Evolutionary conservation across 2,888 invertebrate genomes (phyloP).

Genomic region (Macroteleia sp.): DNA sequence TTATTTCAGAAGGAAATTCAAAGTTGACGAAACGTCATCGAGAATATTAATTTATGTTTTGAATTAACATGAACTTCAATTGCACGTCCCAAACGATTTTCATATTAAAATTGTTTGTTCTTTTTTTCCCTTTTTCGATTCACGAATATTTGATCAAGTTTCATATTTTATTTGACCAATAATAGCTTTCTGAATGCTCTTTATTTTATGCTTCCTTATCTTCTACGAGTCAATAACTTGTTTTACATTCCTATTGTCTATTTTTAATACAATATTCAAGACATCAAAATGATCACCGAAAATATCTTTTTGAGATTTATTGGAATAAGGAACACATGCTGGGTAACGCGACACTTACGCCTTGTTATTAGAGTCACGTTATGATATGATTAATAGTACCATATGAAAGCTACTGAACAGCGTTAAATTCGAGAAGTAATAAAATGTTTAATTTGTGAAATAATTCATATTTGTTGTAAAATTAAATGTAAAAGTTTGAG

Average conservation of each 20-base stretch:
- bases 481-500: too few species aligned
- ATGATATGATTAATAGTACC: slow-evolving; percentile 17
- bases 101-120: too few species aligned
- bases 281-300: slow-evolving; percentile 8
- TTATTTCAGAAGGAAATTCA: neutral
- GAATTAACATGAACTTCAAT: neutral
- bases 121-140: too few species aligned
- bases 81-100: too few species aligned
- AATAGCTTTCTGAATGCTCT: too few species aligned
- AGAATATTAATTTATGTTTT: neutral
- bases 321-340: slow-evolving; percentile 23
- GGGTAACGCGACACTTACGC: slow-evolving; percentile 26
- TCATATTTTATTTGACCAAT: too few species aligned
- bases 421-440: slow-evolving; percentile 8
- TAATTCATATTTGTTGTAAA: too few species aligned
- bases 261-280: too few species aligned
- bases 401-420: neutral
- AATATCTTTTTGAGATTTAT: slow-evolving; percentile 13
- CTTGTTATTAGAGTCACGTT: slow-evolving; percentile 15
- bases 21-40: neutral
- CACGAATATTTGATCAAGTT: too few species aligned
- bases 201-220: too few species aligned
- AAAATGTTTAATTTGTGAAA: too few species aligned
- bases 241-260: slow-evolving; percentile 16
- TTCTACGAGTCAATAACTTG: neutral